A percentile compares a stretch with the other conserved stretches of the same genome.
Evolutionary conservation across 2,797 vertebrate genomes (phyloP).

Genomic region (Liasis olivaceus): DNA sequence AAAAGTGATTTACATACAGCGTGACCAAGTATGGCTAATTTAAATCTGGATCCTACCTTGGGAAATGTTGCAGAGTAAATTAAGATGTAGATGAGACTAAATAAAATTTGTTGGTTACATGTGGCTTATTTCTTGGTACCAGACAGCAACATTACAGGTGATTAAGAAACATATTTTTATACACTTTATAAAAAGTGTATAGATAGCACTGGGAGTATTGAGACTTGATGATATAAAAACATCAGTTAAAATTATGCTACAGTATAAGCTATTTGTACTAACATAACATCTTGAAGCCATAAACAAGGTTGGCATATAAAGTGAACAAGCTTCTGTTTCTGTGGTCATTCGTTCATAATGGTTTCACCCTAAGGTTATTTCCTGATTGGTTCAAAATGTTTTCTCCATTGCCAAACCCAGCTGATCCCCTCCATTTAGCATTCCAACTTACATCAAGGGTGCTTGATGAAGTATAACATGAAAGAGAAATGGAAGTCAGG

Average conservation of each 20-base stretch:
- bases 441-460: neutral
- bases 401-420: neutral
- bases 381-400: slow-evolving; percentile 11
- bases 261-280: neutral
- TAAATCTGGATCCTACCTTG: neutral
- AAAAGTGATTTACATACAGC: neutral
- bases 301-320: neutral
- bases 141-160: neutral
- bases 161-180: neutral
- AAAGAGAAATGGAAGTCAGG: neutral
- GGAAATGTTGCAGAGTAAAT: neutral
- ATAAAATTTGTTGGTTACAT: neutral
- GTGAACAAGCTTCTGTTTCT: neutral
- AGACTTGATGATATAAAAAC: neutral
- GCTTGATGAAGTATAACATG: neutral
- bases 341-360: neutral
- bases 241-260: neutral
- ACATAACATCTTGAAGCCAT: neutral
- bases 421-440: neutral
- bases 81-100: neutral
- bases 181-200: neutral
- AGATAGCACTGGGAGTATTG: neutral
- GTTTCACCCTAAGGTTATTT: slow-evolving; percentile 1
- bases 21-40: neutral
- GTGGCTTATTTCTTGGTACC: neutral